A percentile compares a stretch with the other conserved stretches of the same genome.
These are phyloP conservation scores for Gadopsis bispinosus DNA, from an alignment of 2,797 vertebrate genomes.

Conservation along the genomic window DNA sequence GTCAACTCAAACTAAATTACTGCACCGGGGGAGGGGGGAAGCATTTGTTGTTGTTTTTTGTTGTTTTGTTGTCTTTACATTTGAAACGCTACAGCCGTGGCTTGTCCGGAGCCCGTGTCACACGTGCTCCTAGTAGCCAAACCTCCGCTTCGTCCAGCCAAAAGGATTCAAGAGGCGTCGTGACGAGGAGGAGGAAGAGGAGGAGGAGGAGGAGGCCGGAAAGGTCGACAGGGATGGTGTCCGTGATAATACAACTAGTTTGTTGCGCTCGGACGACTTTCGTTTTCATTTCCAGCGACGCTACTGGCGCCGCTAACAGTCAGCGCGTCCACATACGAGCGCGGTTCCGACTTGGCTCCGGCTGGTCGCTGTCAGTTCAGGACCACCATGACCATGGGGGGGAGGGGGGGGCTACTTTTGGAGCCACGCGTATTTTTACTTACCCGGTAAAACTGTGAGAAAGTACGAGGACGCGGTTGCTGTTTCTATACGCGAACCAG, in stretches of 20 bases:
- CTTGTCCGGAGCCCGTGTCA: not conserved
- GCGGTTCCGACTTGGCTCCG: slow-evolving; percentile 25
- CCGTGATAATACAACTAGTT: slow-evolving; percentile 47
- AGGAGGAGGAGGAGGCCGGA: slow-evolving; percentile 42
- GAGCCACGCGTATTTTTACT: no score
- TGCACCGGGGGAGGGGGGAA: no score
- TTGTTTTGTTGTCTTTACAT: not conserved
- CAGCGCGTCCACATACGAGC: not conserved
- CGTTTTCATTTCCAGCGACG: not conserved
- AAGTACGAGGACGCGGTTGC: slow-evolving; percentile 9
- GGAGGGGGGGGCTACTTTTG: no score
- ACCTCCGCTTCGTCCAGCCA: slow-evolving; percentile 42
- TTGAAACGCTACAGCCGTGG: not conserved
- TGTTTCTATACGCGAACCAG: not conserved
- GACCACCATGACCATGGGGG: slow-evolving; percentile 73
- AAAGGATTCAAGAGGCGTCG: slow-evolving; percentile 73
- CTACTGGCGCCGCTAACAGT: not conserved
- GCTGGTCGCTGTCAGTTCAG: slow-evolving; percentile 85
- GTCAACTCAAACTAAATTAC: no score
- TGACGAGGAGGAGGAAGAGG: slow-evolving; percentile 67
- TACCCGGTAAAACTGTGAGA: slow-evolving; percentile 31
- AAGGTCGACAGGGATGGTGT: slow-evolving; percentile 69
- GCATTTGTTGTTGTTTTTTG: no score
- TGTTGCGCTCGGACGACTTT: slow-evolving; percentile 36
- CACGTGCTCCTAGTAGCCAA: slow-evolving; percentile 59